Evolutionary conservation across 1,140 invertebrate species (phyloP), one percentile per base, ranked within the genome.

Genomic region (Mercenaria mercenaria): DNA sequence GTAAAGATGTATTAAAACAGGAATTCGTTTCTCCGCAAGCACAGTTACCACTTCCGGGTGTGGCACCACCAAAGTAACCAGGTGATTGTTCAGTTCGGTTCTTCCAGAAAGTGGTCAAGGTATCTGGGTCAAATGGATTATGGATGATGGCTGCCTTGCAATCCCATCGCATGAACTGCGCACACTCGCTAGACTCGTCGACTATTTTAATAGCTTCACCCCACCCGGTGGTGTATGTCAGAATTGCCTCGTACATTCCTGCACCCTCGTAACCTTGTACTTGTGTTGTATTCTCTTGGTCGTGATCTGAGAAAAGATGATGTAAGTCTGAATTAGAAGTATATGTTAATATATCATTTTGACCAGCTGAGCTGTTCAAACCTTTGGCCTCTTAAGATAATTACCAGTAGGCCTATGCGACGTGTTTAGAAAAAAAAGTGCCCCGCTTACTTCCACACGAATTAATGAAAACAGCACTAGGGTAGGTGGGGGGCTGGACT

Each of bases 121-220:
- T 67, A 18, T 72, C 82, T 77, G 74, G 77, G 50, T 89, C 47
- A 34, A 88, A 90, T 18, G 69, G 82, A 81, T 93, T 92, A 82
- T 94, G 93, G 32, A 95, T 94, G 29, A 92, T 86, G 6, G 94
- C 93, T 26, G 92, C 91, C 34, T 82, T 76, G 83, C 94, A 95
- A 47, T 94, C 89, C 93, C 93, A 95, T 39, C 87, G 69, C 82
- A 95, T 91, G 90, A 86, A 94, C 91, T 95, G 94, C 26, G 85
- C 56, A 77, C 94, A 95, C 37, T 86, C 37, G 0, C 23, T 76
- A 8, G 93, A 94, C 10, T 81, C 56, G 79, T 93, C 93, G 11
- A 94, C 80, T 26, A 95, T 87, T 41, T 79, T 18, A 6, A 85
- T 72, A 3, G 90, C 88, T 34, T 93, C 92, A 0, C 89, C 91